These are phyloP conservation scores for Drosophila koepferae DNA, from an alignment of 2,888 invertebrate genomes.

Conservation along the genomic window DNA sequence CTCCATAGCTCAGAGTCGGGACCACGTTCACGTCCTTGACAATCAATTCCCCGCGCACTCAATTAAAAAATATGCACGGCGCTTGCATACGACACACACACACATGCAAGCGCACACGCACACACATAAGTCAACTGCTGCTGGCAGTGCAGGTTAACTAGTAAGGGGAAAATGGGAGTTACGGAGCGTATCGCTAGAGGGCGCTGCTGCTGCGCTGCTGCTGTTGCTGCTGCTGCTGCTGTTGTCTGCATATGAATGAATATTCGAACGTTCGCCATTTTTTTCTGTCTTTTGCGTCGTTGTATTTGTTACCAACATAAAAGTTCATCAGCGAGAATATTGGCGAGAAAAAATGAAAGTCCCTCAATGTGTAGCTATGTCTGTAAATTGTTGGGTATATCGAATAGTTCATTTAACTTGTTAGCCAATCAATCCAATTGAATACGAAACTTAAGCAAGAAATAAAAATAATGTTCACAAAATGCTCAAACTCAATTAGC, in stretches of 20 bases:
- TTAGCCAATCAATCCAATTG: background rate
- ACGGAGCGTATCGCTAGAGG: constrained; percentile 27
- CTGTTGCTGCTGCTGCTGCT: constrained; percentile 44
- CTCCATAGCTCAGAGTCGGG: constrained; percentile 52
- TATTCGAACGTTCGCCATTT: constrained; percentile 72
- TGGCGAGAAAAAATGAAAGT: constrained; percentile 74
- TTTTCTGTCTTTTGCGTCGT: constrained; percentile 21
- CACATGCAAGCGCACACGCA: constrained; percentile 26
- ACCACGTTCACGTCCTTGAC: constrained; percentile 77
- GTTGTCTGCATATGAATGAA: constrained; percentile 78
- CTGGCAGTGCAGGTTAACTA: constrained; percentile 63
- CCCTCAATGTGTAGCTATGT: constrained; percentile 21
- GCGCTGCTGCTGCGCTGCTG: constrained; percentile 25
- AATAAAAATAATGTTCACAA: no score
- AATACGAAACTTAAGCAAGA: no score
- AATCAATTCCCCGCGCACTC: constrained; percentile 80
- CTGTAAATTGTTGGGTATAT: constrained; percentile 21
- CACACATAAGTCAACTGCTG: constrained; percentile 68
- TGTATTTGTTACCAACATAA: constrained; percentile 57
- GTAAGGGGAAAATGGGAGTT: constrained; percentile 15
- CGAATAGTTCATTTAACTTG: constrained; percentile 19
- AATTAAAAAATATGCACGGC: constrained; percentile 78
- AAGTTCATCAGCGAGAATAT: constrained; percentile 78
- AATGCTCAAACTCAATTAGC: background rate
- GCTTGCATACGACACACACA: constrained; percentile 63